Percentiles rank a stretch among this genome's conserved stretches.
Conservation (phyloP, 2,888 invertebrate species). For the Lasiommata megera region DNA sequence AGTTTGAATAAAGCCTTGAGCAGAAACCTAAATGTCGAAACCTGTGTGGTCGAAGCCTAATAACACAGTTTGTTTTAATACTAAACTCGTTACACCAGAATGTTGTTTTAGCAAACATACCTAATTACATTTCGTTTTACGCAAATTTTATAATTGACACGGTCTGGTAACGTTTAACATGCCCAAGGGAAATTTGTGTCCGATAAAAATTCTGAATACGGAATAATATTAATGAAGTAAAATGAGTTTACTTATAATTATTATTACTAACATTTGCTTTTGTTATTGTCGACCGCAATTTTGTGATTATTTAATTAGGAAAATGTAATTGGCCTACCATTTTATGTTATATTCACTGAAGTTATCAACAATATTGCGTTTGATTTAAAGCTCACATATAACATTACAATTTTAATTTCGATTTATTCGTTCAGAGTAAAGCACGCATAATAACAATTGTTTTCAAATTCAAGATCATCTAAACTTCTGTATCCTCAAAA, state of each 20-base stretch:
- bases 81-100: not conserved
- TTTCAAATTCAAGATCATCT: too few species aligned
- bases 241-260: conserved; percentile 2
- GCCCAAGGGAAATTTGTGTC: conserved; percentile 23
- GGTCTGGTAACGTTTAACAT: conserved; percentile 8
- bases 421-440: too few species aligned
- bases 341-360: too few species aligned
- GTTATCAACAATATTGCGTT: too few species aligned
- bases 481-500: too few species aligned
- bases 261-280: not conserved
- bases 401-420: too few species aligned
- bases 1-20: not conserved
- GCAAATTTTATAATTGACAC: conserved; percentile 6
- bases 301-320: not conserved
- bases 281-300: conserved; percentile 24
- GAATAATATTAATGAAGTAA: conserved; percentile 20
- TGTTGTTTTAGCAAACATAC: conserved; percentile 3
- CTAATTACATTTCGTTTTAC: conserved; percentile 14
- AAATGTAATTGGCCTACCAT: too few species aligned
- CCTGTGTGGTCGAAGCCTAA: not conserved
- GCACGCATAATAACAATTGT: too few species aligned
- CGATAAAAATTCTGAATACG: conserved; percentile 17
- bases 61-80: not conserved
- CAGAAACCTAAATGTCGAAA: not conserved
- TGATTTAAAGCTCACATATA: too few species aligned